Percentiles rank a stretch among this genome's conserved stretches.
Conservation (phyloP, 2,888 invertebrate genomes). For the Andrena dorsata region DNA sequence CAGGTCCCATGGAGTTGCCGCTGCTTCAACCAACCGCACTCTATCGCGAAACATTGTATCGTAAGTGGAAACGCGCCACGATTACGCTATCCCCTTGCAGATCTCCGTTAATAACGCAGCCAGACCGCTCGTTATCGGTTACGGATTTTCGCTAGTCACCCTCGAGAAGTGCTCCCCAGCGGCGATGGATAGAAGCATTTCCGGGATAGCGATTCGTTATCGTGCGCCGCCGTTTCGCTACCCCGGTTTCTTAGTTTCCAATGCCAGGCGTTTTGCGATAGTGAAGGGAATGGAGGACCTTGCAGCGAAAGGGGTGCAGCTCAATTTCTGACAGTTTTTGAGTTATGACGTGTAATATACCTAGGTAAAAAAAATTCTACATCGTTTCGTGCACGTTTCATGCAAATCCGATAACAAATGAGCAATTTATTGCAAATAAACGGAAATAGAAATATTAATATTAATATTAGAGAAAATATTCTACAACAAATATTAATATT, state of each 20-base stretch:
- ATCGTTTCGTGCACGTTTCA: no score
- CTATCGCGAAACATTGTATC: constrained; percentile 28
- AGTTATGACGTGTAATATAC: no score
- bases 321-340: no score
- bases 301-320: no score
- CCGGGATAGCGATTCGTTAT: constrained; percentile 3
- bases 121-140: constrained; percentile 16
- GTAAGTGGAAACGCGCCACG: constrained; percentile 49
- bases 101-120: constrained; percentile 54
- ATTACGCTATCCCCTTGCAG: constrained; percentile 51
- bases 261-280: background rate
- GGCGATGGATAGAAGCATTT: constrained; percentile 22
- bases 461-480: no score
- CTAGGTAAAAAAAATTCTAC: no score
- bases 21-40: background rate
- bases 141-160: constrained; percentile 25
- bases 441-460: no score
- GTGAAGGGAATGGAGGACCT: no score
- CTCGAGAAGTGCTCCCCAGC: background rate
- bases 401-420: no score
- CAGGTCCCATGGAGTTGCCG: constrained; percentile 30
- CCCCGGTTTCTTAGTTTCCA: background rate
- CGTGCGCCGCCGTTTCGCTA: background rate
- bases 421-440: no score
- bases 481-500: no score